phyloP scores from a whole-genome alignment of 2,113 vertebrate species.

The Struthidea cinerea region DNA sequence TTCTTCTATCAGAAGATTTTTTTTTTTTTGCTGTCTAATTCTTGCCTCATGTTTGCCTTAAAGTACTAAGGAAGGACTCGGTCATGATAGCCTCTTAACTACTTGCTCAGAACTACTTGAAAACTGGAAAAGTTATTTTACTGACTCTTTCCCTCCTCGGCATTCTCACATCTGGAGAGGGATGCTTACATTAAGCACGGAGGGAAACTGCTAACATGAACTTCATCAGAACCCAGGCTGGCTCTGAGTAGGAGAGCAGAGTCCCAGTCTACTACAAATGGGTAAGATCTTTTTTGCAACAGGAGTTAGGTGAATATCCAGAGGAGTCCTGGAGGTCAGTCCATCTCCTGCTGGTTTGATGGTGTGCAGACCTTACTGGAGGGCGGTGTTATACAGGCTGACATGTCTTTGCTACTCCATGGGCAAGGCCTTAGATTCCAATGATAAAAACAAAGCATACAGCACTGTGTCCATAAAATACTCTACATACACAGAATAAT shows the following conservation, averaged over 20 bases:
- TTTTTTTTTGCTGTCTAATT: background rate
- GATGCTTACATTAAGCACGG: background rate
- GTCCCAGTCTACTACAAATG: background rate
- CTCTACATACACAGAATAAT: background rate
- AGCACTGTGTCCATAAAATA: background rate
- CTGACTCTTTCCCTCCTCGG: background rate
- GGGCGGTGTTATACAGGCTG: background rate
- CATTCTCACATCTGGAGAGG: background rate
- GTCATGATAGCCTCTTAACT: background rate
- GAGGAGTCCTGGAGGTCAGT: background rate
- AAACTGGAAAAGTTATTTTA: background rate
- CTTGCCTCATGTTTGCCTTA: background rate
- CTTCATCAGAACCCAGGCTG: background rate
- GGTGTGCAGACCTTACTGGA: background rate
- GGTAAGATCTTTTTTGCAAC: background rate
- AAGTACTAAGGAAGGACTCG: background rate
- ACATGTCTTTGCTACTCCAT: background rate
- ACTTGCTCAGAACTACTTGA: background rate
- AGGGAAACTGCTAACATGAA: background rate
- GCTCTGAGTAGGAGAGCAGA: background rate
- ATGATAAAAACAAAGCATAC: background rate
- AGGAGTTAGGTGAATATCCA: background rate
- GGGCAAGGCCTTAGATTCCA: background rate
- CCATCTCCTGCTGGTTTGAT: background rate
- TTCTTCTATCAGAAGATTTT: background rate